Conservation (phyloP, 2,888 invertebrate species). For the Scaeva pyrastri region DNA sequence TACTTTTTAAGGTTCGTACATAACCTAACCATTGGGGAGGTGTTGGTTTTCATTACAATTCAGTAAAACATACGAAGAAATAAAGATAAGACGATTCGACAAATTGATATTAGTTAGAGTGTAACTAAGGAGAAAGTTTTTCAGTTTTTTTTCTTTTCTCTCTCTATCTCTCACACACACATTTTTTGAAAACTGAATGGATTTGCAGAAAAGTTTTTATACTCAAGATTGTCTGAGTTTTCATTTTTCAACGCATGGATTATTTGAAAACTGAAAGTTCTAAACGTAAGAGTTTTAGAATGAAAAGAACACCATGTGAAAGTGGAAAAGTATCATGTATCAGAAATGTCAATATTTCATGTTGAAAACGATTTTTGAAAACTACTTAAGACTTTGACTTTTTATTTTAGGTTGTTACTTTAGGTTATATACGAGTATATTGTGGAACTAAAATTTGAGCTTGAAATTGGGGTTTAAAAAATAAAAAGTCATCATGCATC, state of each 20-base stretch:
- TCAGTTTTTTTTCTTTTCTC: neutral
- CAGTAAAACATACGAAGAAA: constrained; percentile 28
- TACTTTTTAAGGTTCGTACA: neutral
- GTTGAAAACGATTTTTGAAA: neutral
- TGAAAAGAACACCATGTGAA: no score
- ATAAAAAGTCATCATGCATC: constrained; percentile 38
- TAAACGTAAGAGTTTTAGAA: neutral
- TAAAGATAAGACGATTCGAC: constrained; percentile 61
- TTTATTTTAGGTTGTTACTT: neutral
- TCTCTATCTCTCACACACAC: no score
- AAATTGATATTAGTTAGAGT: constrained; percentile 67
- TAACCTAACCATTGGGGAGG: constrained; percentile 25
- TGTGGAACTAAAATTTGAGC: no score
- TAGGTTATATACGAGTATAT: no score
- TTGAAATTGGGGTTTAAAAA: no score
- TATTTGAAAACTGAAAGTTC: constrained; percentile 23
- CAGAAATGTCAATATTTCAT: constrained; percentile 1
- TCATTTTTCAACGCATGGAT: constrained; percentile 34
- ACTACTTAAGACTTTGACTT: neutral
- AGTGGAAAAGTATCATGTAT: neutral
- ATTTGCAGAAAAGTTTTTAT: constrained; percentile 25
- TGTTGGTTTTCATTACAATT: constrained; percentile 69
- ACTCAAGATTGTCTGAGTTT: constrained; percentile 17
- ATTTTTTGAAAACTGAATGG: constrained; percentile 36
- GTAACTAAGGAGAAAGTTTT: constrained; percentile 46